Percentiles rank a stretch among this genome's conserved stretches.
Conservation (phyloP, 2,113 vertebrate species). For the Pedionomus torquatus region DNA sequence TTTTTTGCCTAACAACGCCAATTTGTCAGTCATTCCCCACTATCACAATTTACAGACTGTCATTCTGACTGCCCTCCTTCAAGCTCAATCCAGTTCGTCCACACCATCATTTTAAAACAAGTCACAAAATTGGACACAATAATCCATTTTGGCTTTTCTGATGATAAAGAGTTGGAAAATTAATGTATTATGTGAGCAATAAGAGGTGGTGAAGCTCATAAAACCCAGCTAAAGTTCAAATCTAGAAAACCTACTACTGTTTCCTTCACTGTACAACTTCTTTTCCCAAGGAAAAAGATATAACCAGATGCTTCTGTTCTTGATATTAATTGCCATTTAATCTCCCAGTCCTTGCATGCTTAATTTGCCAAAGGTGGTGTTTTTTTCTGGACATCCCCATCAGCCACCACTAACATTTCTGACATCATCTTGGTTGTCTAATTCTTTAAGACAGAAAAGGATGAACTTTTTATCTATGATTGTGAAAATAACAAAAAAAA, state of each 20-base stretch:
- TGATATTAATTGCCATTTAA: neutral
- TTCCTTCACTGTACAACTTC: neutral
- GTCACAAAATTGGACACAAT: neutral
- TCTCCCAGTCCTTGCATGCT: neutral
- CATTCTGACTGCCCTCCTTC: neutral
- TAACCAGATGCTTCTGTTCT: neutral
- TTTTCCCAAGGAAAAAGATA: neutral
- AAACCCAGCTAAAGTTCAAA: neutral
- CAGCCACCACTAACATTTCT: neutral
- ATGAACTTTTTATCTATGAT: neutral
- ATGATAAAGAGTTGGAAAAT: neutral
- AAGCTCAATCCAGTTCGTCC: neutral
- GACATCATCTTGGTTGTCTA: neutral
- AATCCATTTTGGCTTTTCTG: neutral
- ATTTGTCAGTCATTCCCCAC: neutral
- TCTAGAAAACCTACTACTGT: neutral
- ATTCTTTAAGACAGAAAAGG: neutral
- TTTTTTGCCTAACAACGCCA: neutral
- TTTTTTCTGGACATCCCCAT: neutral
- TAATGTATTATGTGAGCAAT: neutral
- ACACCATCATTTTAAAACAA: neutral
- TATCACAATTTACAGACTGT: neutral
- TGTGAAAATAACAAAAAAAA: accelerated
- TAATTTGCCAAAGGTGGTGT: neutral
- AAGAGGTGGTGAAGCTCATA: neutral